Conservation (phyloP, 2,113 vertebrate species). For the Sardina pilchardus region DNA sequence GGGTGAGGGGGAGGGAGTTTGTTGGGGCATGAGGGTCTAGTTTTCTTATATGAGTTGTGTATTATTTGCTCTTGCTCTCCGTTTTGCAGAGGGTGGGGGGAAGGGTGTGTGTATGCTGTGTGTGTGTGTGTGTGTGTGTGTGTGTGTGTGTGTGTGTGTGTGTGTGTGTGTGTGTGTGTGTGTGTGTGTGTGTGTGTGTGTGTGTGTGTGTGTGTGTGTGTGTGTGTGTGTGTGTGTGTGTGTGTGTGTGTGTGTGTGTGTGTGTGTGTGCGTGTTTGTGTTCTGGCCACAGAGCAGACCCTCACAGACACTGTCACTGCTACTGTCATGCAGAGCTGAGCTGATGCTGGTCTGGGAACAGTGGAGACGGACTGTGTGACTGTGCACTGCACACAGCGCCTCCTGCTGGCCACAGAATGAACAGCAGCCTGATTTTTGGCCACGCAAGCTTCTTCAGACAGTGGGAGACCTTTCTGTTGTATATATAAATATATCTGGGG, state of each 20-base stretch:
- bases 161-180: neutral
- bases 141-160: neutral
- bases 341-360: neutral
- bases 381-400: neutral
- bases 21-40: neutral
- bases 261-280: neutral
- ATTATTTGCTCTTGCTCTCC: neutral
- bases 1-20: neutral
- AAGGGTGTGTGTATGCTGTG: neutral
- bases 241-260: neutral
- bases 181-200: no score
- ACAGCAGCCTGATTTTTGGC: neutral
- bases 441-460: slow-evolving; percentile 3
- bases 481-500: slow-evolving; percentile 64
- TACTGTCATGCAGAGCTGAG: slow-evolving; percentile 1
- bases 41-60: neutral
- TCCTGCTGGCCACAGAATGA: neutral
- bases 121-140: neutral
- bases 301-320: neutral
- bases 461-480: slow-evolving; percentile 65
- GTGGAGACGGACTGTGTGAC: neutral
- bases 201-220: neutral
- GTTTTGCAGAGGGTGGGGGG: slow-evolving; percentile 14
- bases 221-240: neutral
- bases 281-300: neutral